phyloP scores from a whole-genome alignment of 1,140 invertebrate genomes.

The Dysdera silvatica region DNA sequence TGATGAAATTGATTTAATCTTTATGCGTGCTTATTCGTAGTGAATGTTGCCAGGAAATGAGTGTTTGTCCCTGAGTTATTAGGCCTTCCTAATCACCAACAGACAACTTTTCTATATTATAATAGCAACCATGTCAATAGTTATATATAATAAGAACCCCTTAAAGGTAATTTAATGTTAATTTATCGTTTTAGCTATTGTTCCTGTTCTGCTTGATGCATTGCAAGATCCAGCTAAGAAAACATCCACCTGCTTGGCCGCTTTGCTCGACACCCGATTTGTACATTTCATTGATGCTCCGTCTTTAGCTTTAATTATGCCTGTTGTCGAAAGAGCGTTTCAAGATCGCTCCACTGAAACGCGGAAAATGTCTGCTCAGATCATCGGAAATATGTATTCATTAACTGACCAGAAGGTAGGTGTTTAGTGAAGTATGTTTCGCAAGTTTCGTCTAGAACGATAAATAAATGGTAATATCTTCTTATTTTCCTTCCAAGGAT shows the following conservation, averaged over 20 bases:
- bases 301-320: conserved; percentile 97
- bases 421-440: neutral
- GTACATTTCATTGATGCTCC: conserved; percentile 99
- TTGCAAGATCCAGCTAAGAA: conserved; percentile 94
- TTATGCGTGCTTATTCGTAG: neutral
- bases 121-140: too few species aligned
- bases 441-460: neutral
- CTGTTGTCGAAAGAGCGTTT: conserved; percentile 93
- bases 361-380: conserved; percentile 93
- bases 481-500: conserved; percentile 53
- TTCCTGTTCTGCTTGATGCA: conserved; percentile 81
- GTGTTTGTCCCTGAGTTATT: too few species aligned
- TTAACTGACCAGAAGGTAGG: conserved; percentile 87
- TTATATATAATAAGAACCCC: neutral
- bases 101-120: too few species aligned
- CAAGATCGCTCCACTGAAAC: conserved; percentile 95
- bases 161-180: neutral
- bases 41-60: neutral
- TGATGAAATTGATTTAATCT: neutral
- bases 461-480: neutral
- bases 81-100: too few species aligned
- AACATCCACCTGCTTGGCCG: conserved; percentile 83
- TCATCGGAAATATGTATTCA: conserved; percentile 99
- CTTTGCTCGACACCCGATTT: conserved; percentile 92
- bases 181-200: conserved; percentile 58